Evolutionary conservation across 2,113 vertebrate genomes (phyloP).

Genomic region (Illadopsis cleaveri): DNA sequence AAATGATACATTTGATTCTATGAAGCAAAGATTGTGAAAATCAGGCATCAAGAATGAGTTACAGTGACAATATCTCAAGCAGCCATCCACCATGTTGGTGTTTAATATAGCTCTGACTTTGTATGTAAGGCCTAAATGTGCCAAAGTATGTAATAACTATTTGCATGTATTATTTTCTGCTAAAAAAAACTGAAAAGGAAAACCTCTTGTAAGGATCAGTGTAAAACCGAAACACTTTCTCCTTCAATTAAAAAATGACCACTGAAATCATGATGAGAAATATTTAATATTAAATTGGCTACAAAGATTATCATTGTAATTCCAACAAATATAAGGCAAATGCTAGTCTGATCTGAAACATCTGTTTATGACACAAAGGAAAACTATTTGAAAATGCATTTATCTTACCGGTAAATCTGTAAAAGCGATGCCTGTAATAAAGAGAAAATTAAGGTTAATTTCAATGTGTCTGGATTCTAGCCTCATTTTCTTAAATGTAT

Average conservation of each 20-base stretch:
- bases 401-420: slow-evolving; percentile 84
- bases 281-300: not conserved
- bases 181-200: not conserved
- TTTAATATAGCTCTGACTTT: not conserved
- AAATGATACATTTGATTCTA: not conserved
- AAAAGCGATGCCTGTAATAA: slow-evolving; percentile 80
- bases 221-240: not conserved
- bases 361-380: not conserved
- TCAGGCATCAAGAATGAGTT: not conserved
- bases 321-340: not conserved
- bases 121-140: not conserved
- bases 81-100: not conserved
- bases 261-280: not conserved
- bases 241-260: not conserved
- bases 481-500: not conserved
- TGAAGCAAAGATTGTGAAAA: not conserved
- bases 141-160: not conserved
- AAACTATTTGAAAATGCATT: slow-evolving; percentile 31
- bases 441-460: slow-evolving; percentile 59
- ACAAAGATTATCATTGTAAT: not conserved
- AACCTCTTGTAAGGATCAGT: fast-evolving
- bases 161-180: not conserved
- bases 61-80: not conserved
- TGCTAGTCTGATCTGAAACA: not conserved
- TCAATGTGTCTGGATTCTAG: not conserved